A percentile compares a stretch with the other conserved stretches of the same genome.
Conservation (phyloP, 2,113 vertebrate genomes). For the Brachyistius frenatus region DNA sequence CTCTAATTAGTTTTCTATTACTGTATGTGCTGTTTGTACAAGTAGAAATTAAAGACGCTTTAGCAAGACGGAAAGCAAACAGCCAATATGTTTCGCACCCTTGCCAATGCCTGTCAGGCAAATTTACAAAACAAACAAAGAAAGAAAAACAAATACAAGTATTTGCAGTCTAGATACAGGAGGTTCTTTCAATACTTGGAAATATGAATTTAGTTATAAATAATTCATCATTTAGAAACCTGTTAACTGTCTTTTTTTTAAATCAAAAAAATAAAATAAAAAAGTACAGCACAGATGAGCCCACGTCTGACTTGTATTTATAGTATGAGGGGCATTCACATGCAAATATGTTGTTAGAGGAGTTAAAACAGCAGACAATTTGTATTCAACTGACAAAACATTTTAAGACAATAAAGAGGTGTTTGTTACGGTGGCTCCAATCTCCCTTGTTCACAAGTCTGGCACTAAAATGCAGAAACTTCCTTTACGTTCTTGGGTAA, state of each 20-base stretch:
- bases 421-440: constrained; percentile 7
- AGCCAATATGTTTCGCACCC: not conserved
- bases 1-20: not conserved
- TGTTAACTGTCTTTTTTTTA: not conserved
- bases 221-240: not conserved
- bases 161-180: not conserved
- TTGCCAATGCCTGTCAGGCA: not conserved
- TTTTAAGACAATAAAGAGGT: constrained; percentile 16
- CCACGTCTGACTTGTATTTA: not conserved
- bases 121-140: not conserved
- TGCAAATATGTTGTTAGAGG: not conserved
- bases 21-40: not conserved
- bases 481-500: constrained; percentile 38
- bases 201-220: not conserved
- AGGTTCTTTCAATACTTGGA: no score
- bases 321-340: not conserved
- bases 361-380: not conserved
- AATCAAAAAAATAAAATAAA: not conserved
- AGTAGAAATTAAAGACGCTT: not conserved
- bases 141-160: not conserved
- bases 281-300: not conserved
- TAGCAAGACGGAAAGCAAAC: not conserved
- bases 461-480: constrained; percentile 19
- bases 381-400: not conserved
- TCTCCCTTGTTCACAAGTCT: constrained; percentile 13